A percentile compares a stretch with the other conserved stretches of the same genome.
These are phyloP conservation scores for Margarornis squamiger DNA, from an alignment of 2,797 vertebrate species.

Conservation along the genomic window DNA sequence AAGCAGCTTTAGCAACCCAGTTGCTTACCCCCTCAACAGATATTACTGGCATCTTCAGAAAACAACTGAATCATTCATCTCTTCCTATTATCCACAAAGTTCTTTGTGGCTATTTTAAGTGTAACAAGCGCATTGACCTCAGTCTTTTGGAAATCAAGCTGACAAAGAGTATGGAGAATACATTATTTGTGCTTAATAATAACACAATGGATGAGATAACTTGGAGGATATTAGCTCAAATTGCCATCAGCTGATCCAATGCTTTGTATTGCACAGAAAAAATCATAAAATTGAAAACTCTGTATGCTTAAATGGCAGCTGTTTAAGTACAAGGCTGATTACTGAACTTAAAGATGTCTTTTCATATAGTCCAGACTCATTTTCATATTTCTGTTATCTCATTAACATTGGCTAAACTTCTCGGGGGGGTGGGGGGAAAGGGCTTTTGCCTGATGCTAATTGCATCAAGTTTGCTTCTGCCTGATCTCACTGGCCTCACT, in stretches of 20 bases:
- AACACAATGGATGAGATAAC: background rate
- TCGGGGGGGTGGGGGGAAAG: too few species aligned
- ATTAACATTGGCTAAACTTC: background rate
- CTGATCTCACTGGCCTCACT: background rate
- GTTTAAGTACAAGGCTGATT: background rate
- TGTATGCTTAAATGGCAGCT: background rate
- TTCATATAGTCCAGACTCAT: background rate
- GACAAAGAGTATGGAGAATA: background rate
- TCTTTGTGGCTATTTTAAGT: background rate
- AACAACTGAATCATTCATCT: background rate
- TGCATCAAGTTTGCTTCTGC: background rate
- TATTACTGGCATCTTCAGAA: background rate
- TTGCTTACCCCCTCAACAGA: background rate
- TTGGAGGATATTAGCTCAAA: background rate
- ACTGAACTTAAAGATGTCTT: background rate
- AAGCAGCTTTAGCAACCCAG: background rate
- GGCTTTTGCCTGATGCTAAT: background rate
- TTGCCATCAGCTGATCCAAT: background rate
- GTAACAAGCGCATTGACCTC: background rate
- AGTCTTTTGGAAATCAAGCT: background rate
- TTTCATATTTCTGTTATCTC: background rate
- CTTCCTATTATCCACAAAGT: background rate
- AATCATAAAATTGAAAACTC: background rate
- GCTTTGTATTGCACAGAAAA: background rate
- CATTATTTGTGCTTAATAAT: background rate